These are phyloP conservation scores for Odobenus rosmarus DNA, from an alignment of 2,113 vertebrate species.

Conservation along the genomic window DNA sequence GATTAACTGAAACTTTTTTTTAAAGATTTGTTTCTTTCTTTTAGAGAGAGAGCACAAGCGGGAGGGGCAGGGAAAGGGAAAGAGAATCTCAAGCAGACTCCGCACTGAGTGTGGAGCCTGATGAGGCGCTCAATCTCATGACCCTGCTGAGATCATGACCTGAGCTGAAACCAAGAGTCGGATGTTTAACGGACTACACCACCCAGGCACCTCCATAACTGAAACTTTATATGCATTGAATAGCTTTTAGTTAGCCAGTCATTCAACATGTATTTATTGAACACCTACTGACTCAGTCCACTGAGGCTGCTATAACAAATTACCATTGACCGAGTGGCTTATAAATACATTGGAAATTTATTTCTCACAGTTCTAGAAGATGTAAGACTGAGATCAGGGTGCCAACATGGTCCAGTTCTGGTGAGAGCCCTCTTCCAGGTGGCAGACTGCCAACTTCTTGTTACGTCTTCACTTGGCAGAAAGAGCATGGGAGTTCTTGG, in stretches of 20 bases:
- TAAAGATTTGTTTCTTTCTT: neutral
- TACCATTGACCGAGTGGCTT: neutral
- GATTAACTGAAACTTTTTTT: neutral
- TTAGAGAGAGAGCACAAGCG: neutral
- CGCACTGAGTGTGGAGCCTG: neutral
- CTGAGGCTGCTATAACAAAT: neutral
- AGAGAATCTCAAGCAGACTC: too few species aligned
- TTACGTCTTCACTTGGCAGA: neutral
- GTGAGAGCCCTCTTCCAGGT: neutral
- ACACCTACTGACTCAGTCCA: neutral
- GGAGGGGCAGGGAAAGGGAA: neutral
- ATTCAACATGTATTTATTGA: neutral
- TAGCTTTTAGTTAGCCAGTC: neutral
- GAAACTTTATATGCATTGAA: neutral
- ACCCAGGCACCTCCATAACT: neutral
- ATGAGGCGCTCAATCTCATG: neutral
- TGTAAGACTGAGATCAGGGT: neutral
- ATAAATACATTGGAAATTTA: neutral
- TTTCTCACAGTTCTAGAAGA: neutral
- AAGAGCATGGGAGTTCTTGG: neutral
- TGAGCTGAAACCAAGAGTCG: neutral
- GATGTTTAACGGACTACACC: neutral
- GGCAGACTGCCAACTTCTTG: neutral
- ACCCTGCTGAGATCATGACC: neutral
- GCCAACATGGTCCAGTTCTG: neutral